Evolutionary conservation across 2,797 vertebrate genomes (phyloP), one percentile per base, ranked within the genome.

Genomic region (Sylvia borin): DNA sequence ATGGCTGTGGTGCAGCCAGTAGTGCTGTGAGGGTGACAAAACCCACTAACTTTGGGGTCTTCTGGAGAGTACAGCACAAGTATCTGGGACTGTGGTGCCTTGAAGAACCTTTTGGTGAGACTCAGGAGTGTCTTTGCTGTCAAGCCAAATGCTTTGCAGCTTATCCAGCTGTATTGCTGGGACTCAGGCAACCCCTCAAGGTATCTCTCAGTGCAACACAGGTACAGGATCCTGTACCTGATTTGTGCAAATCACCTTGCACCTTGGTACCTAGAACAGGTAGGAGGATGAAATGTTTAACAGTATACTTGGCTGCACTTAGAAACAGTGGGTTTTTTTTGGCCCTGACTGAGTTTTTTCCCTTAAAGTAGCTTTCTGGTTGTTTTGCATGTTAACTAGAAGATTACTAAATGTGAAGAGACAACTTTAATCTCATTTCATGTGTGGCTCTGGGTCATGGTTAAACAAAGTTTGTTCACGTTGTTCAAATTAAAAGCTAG

Each of bases 361-460:
- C 26, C 38, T 60, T 74, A 40, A 86, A 90, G 36, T 16, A 82
- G 60, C 50, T 84, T 95, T 88, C 53, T 76, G 87, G 26, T 64
- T 93, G 78, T 72, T 93, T 93, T 88, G 61, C 77, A 34, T 61
- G 77, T 85, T 83, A 93, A 93, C 83, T 51, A 45, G 55, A 90
- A 95, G 93, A 94, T 91, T 92, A 86, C 70, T 86, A 61, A 95
- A 94, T 86, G 66, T 29, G 62, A 93, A 67, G 66, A 93, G 93
- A 92, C 84, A 93, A n/a, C 29, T 92, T 93, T 92, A 85, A 96
- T 95, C 71, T 87, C 48, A 38, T 80, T 94, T 79, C 75, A 22
- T n/a, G 40, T 66, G 55, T 70, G 47, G 48, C 77, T 94, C 68
- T 80, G 73, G 65, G 74, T 93, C 74, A 53, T 61, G 65, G 79